phyloP scores from a whole-genome alignment of 2,797 vertebrate species.

The Poeciliopsis infans region DNA sequence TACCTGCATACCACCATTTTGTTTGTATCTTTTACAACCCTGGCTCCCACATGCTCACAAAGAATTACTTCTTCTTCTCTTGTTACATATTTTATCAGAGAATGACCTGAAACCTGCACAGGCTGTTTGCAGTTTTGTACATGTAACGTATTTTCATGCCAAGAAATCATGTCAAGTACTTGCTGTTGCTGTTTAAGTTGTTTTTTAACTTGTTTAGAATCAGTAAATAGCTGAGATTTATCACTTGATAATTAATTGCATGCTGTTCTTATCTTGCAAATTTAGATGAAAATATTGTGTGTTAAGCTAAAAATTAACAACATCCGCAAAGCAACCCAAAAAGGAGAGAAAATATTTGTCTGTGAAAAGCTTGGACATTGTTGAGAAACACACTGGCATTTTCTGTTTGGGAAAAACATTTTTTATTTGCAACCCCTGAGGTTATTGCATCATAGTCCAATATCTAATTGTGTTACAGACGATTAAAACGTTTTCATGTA shows the following conservation, averaged over 20 bases:
- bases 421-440: background rate
- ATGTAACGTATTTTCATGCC: slow-evolving; percentile 20
- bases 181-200: background rate
- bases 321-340: slow-evolving; percentile 11
- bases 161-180: background rate
- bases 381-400: slow-evolving; percentile 22
- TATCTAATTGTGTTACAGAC: slow-evolving; percentile 5
- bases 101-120: slow-evolving; percentile 13
- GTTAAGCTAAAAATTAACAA: background rate
- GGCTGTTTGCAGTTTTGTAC: slow-evolving; percentile 7
- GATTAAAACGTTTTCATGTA: background rate
- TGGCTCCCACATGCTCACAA: slow-evolving; percentile 36
- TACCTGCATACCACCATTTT: slow-evolving; percentile 50
- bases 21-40: slow-evolving; percentile 33
- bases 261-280: background rate
- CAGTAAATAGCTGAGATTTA: background rate
- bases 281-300: background rate
- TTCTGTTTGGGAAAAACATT: background rate
- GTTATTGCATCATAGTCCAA: slow-evolving; percentile 18
- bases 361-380: slow-evolving; percentile 2
- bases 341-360: slow-evolving; percentile 24
- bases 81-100: slow-evolving; percentile 26
- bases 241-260: background rate
- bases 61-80: slow-evolving; percentile 34
- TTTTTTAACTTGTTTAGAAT: background rate